phyloP scores from a whole-genome alignment of 2,113 vertebrate genomes.

The Gulo gulo region DNA sequence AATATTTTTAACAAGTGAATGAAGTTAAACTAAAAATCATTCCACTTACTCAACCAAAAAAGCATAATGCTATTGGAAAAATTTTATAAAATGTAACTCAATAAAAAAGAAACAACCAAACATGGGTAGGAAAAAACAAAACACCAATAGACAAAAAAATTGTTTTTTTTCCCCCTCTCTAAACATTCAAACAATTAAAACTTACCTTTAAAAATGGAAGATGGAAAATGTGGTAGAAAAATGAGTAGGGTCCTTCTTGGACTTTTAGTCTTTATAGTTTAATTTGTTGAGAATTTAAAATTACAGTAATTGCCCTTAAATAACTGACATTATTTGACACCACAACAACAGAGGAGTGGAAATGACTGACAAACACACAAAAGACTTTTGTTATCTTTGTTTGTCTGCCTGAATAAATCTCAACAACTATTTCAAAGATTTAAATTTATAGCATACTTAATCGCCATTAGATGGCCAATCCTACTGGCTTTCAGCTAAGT shows the following conservation, averaged over 20 bases:
- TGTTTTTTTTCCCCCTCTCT: conserved; percentile 38
- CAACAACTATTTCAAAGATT: conserved; percentile 90
- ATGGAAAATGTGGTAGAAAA: conserved; percentile 78
- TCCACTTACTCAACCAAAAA: conserved; percentile 45
- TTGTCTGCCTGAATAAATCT: conserved; percentile 92
- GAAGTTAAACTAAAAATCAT: conserved; percentile 54
- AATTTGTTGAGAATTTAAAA: conserved; percentile 92
- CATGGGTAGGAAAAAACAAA: background rate
- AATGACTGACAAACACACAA: conserved; percentile 90
- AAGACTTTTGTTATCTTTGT: conserved; percentile 92
- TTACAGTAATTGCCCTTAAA: conserved; percentile 92
- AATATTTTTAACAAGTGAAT: conserved; percentile 16
- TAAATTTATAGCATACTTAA: conserved; percentile 90
- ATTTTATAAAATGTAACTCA: conserved; percentile 35
- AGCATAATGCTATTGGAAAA: background rate
- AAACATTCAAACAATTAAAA: conserved; percentile 80
- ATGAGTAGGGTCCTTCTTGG: conserved; percentile 83
- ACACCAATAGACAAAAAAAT: background rate
- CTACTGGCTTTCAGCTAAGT: conserved; percentile 80
- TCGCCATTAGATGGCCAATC: conserved; percentile 86
- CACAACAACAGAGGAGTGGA: conserved; percentile 86
- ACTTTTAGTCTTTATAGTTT: conserved; percentile 87
- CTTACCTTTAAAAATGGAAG: conserved; percentile 78
- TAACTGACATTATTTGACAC: conserved; percentile 92
- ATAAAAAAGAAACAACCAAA: conserved; percentile 32